Evolutionary conservation across 2,888 invertebrate genomes (phyloP).

Genomic region (Chymomyza caudatula): DNA sequence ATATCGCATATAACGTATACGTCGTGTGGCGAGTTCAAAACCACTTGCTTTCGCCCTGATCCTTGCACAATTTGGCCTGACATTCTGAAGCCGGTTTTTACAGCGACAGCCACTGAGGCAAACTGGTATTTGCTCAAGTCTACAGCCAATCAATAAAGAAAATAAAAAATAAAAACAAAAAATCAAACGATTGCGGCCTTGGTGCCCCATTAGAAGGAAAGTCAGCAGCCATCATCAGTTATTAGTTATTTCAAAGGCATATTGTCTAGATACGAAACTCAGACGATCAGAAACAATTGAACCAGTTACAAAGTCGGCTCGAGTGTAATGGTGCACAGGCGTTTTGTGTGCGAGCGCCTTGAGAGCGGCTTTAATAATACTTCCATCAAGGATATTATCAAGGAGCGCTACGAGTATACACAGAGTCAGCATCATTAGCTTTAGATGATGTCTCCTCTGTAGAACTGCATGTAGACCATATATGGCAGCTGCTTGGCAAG

Average conservation of each 20-base stretch:
- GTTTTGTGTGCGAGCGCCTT: constrained; percentile 23
- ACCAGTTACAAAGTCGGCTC: constrained; percentile 11
- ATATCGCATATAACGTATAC: constrained; percentile 6
- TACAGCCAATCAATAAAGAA: constrained; percentile 16
- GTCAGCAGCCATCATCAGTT: not conserved
- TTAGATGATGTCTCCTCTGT: not conserved
- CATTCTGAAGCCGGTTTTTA: not conserved
- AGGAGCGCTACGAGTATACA: constrained; percentile 57
- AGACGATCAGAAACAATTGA: not conserved
- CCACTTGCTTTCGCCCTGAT: constrained; percentile 1
- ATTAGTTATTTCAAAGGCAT: too few species aligned
- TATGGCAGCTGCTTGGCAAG: not conserved
- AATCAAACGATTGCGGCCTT: not conserved
- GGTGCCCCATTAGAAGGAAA: not conserved
- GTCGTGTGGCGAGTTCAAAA: constrained; percentile 27
- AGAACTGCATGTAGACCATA: not conserved
- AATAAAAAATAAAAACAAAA: not conserved
- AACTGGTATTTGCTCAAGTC: constrained; percentile 17
- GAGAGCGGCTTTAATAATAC: constrained; percentile 39
- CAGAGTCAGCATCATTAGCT: constrained; percentile 53
- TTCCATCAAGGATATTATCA: constrained; percentile 21
- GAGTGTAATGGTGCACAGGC: constrained; percentile 52
- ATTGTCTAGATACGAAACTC: not conserved
- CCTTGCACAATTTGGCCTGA: not conserved
- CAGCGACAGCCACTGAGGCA: constrained; percentile 29